Conservation (phyloP, 1,140 invertebrate genomes). For the Bombus waltoni region DNA sequence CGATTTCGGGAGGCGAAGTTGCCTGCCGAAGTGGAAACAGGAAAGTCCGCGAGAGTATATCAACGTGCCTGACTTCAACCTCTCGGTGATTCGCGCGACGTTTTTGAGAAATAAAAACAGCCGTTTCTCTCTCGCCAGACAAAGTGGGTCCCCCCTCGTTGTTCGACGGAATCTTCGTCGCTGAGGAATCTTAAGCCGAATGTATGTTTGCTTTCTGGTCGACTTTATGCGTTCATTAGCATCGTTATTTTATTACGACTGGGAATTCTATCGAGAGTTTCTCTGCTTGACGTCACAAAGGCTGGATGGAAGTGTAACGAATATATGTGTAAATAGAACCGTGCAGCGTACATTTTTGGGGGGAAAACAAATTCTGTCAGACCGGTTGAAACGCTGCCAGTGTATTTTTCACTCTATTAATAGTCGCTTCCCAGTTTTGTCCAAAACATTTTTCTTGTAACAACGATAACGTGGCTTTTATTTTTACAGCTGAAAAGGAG, state of each 20-base stretch:
- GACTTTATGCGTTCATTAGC: constrained; percentile 6
- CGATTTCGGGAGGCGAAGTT: constrained; percentile 10
- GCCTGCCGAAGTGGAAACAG: neutral
- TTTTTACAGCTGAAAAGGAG: constrained; percentile 12
- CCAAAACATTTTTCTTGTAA: constrained; percentile 31
- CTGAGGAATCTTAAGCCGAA: neutral
- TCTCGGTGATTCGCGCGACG: neutral
- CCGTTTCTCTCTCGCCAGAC: too few relatives aligned
- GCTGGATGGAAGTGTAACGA: constrained; percentile 7
- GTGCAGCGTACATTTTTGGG: neutral
- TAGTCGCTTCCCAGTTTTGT: constrained; percentile 20
- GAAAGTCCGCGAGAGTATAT: neutral
- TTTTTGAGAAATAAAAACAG: neutral
- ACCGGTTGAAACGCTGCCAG: constrained; percentile 14
- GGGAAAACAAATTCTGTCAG: constrained; percentile 4
- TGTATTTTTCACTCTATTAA: constrained; percentile 43
- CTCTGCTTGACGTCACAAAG: constrained; percentile 15
- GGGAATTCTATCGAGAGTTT: neutral
- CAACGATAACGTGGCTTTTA: neutral
- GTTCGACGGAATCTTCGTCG: neutral
- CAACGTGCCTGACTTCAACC: constrained; percentile 13
- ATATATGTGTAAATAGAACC: neutral
- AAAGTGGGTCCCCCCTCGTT: neutral
- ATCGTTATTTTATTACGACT: neutral
- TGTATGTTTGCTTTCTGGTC: neutral